Base-by-base conservation (phyloP, 2,888 invertebrate genomes). In the Apomyelois bistriatella region DNA sequence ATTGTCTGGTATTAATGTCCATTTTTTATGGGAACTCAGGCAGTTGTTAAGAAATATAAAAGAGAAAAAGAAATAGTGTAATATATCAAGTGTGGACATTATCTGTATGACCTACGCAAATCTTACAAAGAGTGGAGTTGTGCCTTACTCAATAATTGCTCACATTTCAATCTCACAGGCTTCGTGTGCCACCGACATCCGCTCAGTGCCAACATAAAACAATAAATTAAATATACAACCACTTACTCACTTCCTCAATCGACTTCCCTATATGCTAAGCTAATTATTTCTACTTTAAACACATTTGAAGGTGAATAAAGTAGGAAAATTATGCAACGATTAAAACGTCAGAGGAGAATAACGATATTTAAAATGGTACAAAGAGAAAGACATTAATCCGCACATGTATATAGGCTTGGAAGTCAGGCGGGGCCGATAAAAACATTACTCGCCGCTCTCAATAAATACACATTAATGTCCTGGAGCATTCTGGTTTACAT, bases 381-480 rank as follows among this genome's bases (percentile, higher is more conserved):
- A 66, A 65, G 68, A 64, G 62, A 66, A 65, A 62, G 68, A 66
- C 61, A 67, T 68, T 64, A 69, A 69, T 68, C 68, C 69, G 51
- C 35, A 17, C 74, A 42, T 42, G 72, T 72, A 77, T 72, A 77
- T 76, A 74, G 74, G 72, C 72, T 74, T 74, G 66, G 58, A 65
- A 64, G 62, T 42, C 60, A 58, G 51, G 60, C 67, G 66, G 76
- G 76, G 76, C 77, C 80, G 86, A 89, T 89, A 89, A 89, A 89
- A 90, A 90, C 88, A 89, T 88, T 89, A 89, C 84, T 77, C 79
- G 78, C 74, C 81, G 82, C 83, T 79, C 81, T 79, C 88, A 87
- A 90, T 90, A 90, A 90, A 89, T 90, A 89, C 85, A 90, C 88
- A 89, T 88, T 87, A 88, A 83, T 82, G 88, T 88, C 88, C 79